phyloP scores from a whole-genome alignment of 2,113 vertebrate species.

The Benitochromis conjunctus region DNA sequence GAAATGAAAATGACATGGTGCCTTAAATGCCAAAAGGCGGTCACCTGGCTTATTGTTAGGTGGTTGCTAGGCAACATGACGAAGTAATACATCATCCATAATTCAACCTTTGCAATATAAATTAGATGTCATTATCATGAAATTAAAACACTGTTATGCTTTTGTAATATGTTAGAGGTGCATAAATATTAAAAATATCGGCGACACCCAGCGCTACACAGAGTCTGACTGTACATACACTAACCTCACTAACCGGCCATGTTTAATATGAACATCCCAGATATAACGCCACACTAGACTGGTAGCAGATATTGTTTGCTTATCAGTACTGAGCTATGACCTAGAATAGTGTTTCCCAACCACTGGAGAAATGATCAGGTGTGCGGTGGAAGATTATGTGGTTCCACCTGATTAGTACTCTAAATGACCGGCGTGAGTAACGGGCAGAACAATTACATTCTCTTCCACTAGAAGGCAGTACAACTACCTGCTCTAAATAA shows the following conservation, averaged over 20 bases:
- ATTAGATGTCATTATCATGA: not conserved
- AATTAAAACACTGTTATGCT: not conserved
- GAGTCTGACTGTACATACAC: not conserved
- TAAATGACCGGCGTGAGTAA: no score
- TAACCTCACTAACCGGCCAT: not conserved
- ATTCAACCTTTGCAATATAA: not conserved
- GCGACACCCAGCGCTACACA: not conserved
- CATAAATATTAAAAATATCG: not conserved
- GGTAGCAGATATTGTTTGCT: not conserved
- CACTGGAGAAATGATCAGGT: no score
- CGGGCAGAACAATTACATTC: no score
- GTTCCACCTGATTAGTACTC: no score
- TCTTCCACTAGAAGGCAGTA: no score
- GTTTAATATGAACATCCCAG: not conserved
- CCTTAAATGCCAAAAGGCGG: accelerated
- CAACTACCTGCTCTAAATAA: no score
- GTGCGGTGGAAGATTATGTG: no score
- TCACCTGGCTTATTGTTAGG: not conserved
- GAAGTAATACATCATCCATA: not conserved
- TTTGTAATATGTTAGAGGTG: not conserved
- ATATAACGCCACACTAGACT: not conserved
- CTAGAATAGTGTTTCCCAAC: not conserved
- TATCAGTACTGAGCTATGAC: not conserved
- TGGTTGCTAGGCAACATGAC: accelerated
- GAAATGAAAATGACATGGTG: accelerated